Conservation (phyloP, 2,113 vertebrate genomes). For the Myiagra hebetior region DNA sequence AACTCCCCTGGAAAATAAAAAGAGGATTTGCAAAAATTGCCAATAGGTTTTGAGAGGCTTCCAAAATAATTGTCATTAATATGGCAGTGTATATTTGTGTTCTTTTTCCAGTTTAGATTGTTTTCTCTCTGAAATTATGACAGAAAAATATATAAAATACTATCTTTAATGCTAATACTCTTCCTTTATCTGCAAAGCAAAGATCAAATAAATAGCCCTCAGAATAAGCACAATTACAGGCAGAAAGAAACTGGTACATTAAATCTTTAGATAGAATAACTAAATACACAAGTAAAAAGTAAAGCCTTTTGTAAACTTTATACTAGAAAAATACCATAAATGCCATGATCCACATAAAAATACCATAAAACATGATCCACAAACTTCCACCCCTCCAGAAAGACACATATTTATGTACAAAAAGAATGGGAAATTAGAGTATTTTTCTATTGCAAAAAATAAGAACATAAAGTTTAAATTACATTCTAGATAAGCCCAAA, state of each 20-base stretch:
- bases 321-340: neutral
- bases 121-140: neutral
- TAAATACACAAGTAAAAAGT: neutral
- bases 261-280: neutral
- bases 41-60: neutral
- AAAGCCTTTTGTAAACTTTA: neutral
- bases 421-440: neutral
- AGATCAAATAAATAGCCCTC: neutral
- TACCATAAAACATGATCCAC: neutral
- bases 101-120: neutral
- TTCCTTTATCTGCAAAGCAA: neutral
- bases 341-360: neutral
- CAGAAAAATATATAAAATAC: neutral
- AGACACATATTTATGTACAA: neutral
- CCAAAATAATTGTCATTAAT: neutral
- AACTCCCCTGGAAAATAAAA: neutral
- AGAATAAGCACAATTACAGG: neutral
- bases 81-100: neutral
- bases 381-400: neutral
- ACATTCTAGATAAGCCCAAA: neutral
- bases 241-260: neutral
- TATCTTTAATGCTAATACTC: neutral
- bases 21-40: neutral
- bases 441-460: neutral
- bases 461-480: neutral